Evolutionary conservation across 2,888 invertebrate species (phyloP), one percentile per base, ranked within the genome.

Genomic region (Monochamus alternatus): DNA sequence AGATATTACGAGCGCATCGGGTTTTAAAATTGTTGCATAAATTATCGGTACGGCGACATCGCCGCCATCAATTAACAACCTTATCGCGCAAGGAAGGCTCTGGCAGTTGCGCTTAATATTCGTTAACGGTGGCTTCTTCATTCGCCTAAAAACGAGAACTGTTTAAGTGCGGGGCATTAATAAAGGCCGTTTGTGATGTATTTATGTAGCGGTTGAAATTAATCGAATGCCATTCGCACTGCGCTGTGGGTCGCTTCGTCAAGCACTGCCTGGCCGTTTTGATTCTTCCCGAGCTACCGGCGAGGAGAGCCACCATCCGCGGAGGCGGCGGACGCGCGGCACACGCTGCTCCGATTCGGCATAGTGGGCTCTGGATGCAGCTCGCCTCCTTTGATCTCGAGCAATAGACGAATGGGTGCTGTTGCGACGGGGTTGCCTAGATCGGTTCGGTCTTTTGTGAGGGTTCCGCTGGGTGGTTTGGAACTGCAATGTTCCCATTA

Each of bases 191-290:
- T 75, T 78, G 80, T 82, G 81, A 85, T 81, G 82, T 83, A 81
- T 81, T 83, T 82, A 81, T 80, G 81, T 75, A 79, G 81, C 78
- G 80, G 81, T 78, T 78, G 83, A 81, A 85, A 87, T 87, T 87
- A 87, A 87, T 87, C 85, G 87, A 85, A 84, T 86, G 85, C 85
- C 86, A 85, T 87, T 87, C 85, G 85, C 83, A 84, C 86, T 83
- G 81, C 84, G 86, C 84, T 86, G 87, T 87, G 86, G 87, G 87
- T 87, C 87, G 86, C 80, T 84, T 82, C 85, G 83, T 88, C 87
- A 87, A 71, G 63, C 84, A 79, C 67, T 65, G 62, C 74, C 74
- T 38, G 60, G 55, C 65, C 69, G 73, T 69, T 75, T 75, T 73
- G 74, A 75, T 74, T 64, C 75, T 52, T 65, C 75, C 70, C 71